phyloP scores from a whole-genome alignment of 1,140 invertebrate genomes.

The Nylanderia fulva region DNA sequence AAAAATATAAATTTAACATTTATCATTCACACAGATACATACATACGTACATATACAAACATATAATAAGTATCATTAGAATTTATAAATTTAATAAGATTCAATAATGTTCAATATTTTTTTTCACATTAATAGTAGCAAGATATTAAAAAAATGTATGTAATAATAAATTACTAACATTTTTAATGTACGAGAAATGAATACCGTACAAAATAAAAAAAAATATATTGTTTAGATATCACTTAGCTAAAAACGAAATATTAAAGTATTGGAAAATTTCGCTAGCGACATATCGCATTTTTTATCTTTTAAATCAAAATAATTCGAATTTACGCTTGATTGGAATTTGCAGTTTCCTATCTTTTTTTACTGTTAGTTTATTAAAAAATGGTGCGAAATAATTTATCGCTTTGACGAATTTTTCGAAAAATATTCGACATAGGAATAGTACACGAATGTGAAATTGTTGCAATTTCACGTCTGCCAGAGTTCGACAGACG shows the following conservation, averaged over 20 bases:
- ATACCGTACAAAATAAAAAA: background rate
- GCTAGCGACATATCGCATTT: background rate
- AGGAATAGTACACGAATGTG: conserved; percentile 30
- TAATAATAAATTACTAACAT: background rate
- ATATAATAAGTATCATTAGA: background rate
- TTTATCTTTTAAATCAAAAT: background rate
- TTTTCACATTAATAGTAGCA: background rate
- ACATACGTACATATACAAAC: too few relatives aligned
- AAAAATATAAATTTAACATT: background rate
- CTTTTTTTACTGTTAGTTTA: conserved; percentile 3
- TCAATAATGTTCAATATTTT: background rate
- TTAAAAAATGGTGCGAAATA: conserved; percentile 23
- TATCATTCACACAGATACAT: too few relatives aligned
- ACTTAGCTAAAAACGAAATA: background rate
- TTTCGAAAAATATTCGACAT: conserved; percentile 52
- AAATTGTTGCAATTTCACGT: conserved; percentile 51
- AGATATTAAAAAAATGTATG: background rate
- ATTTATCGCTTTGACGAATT: conserved; percentile 59
- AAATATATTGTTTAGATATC: background rate
- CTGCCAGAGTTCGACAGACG: background rate
- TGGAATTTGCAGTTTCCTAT: conserved; percentile 4
- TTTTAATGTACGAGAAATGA: background rate
- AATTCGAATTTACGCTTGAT: conserved; percentile 26
- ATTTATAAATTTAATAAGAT: background rate
- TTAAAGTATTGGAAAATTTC: background rate